A percentile compares a stretch with the other conserved stretches of the same genome.
Conservation (phyloP, 2,888 invertebrate genomes). For the Litoditis marina region DNA sequence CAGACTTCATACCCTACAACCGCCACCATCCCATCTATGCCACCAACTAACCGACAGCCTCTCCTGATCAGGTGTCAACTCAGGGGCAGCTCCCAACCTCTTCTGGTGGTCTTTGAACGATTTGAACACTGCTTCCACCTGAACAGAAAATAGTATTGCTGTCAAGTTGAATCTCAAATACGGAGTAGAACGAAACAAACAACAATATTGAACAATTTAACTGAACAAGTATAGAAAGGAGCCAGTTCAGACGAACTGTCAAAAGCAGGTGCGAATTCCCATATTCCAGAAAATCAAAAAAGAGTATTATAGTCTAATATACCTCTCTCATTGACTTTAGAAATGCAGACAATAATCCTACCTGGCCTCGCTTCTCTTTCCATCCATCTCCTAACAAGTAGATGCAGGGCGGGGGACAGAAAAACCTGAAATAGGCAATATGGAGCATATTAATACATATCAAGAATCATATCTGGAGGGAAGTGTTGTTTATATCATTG, state of each 20-base stretch:
- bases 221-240: neutral
- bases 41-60: neutral
- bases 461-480: no score
- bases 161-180: no score
- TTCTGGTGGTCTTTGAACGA: constrained; percentile 8
- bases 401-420: constrained; percentile 98
- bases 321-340: no score
- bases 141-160: no score
- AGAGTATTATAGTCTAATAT: neutral
- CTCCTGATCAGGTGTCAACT: constrained; percentile 17
- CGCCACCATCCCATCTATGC: neutral
- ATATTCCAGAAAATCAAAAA: neutral
- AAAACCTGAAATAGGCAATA: constrained; percentile 74
- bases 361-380: constrained; percentile 74
- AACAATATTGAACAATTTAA: no score
- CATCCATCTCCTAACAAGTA: constrained; percentile 97
- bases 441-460: no score
- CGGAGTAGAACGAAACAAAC: no score
- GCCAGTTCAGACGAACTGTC: neutral
- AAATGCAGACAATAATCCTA: no score
- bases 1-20: no score
- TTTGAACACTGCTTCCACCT: constrained; percentile 20
- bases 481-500: no score
- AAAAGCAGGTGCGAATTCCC: no score
- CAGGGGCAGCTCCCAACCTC: constrained; percentile 1